Base-by-base conservation (phyloP, 2,888 invertebrate genomes). In the Suillia variegata region DNA sequence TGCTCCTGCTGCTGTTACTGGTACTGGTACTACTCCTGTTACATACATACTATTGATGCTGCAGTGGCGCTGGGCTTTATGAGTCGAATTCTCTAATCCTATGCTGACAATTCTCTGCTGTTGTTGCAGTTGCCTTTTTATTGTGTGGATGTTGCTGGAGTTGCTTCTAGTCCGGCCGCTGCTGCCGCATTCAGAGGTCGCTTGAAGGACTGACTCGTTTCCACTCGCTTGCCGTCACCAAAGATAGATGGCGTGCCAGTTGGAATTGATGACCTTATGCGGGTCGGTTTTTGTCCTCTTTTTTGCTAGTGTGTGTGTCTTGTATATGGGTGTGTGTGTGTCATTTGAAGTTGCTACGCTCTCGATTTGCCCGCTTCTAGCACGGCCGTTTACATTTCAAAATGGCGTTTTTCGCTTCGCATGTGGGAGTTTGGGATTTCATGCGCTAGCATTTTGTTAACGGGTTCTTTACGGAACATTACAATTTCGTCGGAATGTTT, bases 201-300 rank as follows among this genome's bases (percentile, higher is more conserved):
- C 62, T 59, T 59, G 54, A 45, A 45, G 45, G 45, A 45, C 45
- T 45, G 18, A 6, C 45, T 13, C 18, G n/a, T n/a, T n/a, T n/a
- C n/a, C n/a, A n/a, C n/a, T n/a, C n/a, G n/a, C n/a, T n/a, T n/a
- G n/a, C n/a, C n/a, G n/a, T n/a, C 18, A 13, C 45, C 18, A 5
- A 72, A 75, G 74, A 79, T 75, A 71, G 71, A 77, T 75, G 77
- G 69, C 70, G 70, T 74, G 78, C 72, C 79, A 79, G 71, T 71
- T 70, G 74, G 66, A 78, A 78, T 78, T 78, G 77, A 78, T 78
- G 78, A 75, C 66, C 63, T 63, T 56, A 60, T 65, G 65, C 66
- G 62, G 61, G 62, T 3, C 45, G 13, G 18, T 18, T 8, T 8
- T 31, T 8, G 31, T 31, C 38, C 12, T 38, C 15, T 4, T 45